These are phyloP conservation scores for Drosophila dunni DNA, from an alignment of 1,140 invertebrate genomes.

Conservation along the genomic window DNA sequence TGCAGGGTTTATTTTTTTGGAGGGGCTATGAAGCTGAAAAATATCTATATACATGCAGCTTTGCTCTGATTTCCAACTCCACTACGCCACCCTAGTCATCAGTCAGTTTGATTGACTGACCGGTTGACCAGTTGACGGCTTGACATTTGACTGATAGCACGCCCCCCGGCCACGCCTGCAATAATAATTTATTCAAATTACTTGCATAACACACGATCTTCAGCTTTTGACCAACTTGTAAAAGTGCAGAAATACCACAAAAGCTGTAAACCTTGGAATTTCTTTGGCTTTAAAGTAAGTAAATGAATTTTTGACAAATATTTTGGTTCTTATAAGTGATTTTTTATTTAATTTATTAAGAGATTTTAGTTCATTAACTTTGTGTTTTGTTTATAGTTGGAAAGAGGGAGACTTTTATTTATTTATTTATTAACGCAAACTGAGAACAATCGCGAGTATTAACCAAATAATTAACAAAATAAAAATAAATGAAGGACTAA, in stretches of 20 bases:
- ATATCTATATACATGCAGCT: neutral
- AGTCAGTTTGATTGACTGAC: slow-evolving; percentile 12
- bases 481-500: no score
- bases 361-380: no score
- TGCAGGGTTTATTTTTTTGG: neutral
- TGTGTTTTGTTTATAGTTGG: no score
- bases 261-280: no score
- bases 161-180: neutral
- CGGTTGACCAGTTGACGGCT: slow-evolving; percentile 4
- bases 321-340: no score
- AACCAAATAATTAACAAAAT: no score
- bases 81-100: neutral
- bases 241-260: neutral
- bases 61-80: neutral
- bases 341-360: no score
- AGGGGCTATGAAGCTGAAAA: slow-evolving; percentile 1
- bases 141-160: slow-evolving; percentile 23
- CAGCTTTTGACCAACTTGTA: neutral
- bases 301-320: no score
- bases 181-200: slow-evolving; percentile 16
- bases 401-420: no score
- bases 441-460: no score
- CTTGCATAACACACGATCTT: slow-evolving; percentile 5
- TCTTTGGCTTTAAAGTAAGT: no score
- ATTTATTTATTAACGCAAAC: no score